phyloP scores from a whole-genome alignment of 92 coral and sea anemone species.

The Siderastrea radians region DNA sequence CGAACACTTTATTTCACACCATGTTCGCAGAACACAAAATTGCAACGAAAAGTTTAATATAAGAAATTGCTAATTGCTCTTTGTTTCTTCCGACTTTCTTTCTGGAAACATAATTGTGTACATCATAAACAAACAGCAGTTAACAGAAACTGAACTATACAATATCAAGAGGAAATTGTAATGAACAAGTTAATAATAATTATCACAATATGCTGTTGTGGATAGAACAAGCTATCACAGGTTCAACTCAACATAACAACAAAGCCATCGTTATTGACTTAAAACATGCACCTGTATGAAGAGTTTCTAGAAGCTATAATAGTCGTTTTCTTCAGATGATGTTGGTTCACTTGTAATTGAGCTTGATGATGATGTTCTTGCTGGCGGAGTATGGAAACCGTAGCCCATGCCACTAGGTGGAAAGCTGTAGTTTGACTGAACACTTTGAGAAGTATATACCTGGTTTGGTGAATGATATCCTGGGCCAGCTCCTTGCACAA shows the following conservation, averaged over 20 bases:
- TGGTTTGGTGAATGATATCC: constrained; percentile 42
- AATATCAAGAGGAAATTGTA: background rate
- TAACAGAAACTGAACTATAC: no score
- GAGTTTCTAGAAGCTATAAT: constrained; percentile 1
- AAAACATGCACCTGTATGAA: constrained; percentile 4
- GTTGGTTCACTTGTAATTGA: constrained; percentile 41
- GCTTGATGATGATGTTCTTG: constrained; percentile 60
- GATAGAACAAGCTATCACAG: background rate
- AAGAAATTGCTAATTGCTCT: no score
- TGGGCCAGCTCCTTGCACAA: constrained; percentile 41
- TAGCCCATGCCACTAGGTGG: constrained; percentile 40
- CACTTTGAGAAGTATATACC: constrained; percentile 33
- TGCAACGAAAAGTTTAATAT: no score
- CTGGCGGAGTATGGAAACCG: constrained; percentile 47
- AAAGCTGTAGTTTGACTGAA: constrained; percentile 31
- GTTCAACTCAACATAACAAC: constrained; percentile 31
- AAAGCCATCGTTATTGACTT: constrained; percentile 14
- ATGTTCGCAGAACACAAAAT: no score
- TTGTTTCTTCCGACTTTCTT: no score
- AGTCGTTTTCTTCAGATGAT: constrained; percentile 33
- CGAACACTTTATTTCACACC: background rate
- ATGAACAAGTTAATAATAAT: constrained; percentile 19
- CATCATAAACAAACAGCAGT: no score
- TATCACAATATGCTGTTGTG: constrained; percentile 17
- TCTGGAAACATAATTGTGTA: no score